Conservation (phyloP, 2,888 invertebrate genomes). For the Dynastes tityus region DNA sequence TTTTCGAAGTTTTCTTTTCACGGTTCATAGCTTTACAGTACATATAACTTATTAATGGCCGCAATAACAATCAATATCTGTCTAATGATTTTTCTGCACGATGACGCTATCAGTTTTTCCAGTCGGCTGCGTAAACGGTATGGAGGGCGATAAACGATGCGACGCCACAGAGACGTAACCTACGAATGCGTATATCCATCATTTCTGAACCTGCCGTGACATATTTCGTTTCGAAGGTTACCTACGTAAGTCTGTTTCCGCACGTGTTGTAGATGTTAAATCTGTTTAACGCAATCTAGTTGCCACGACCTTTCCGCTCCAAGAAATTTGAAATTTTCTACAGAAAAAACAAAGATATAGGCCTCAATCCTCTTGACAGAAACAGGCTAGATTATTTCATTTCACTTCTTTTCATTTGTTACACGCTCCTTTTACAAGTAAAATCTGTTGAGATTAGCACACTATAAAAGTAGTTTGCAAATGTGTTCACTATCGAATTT, state of each 20-base stretch:
- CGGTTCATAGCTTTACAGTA: conserved; percentile 49
- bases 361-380: too few relatives aligned
- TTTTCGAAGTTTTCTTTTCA: conserved; percentile 28
- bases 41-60: conserved; percentile 52
- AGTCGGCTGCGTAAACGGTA: conserved; percentile 59
- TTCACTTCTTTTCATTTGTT: too few relatives aligned
- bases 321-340: too few relatives aligned
- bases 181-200: conserved; percentile 42
- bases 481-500: too few relatives aligned
- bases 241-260: neutral
- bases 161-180: conserved; percentile 10
- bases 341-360: too few relatives aligned
- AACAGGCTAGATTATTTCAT: too few relatives aligned
- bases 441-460: too few relatives aligned
- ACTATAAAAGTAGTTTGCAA: too few relatives aligned
- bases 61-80: conserved; percentile 57
- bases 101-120: conserved; percentile 65
- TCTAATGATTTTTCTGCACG: conserved; percentile 58
- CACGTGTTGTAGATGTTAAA: neutral
- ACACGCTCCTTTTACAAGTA: too few relatives aligned
- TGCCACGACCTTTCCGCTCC: too few relatives aligned
- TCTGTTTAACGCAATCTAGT: too few relatives aligned
- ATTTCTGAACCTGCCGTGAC: conserved; percentile 20
- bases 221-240: neutral
- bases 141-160: conserved; percentile 59